Percentiles rank a stretch among this genome's conserved stretches.
These are phyloP conservation scores for Drosophila phalerata DNA, from an alignment of 2,888 invertebrate genomes.

Conservation along the genomic window DNA sequence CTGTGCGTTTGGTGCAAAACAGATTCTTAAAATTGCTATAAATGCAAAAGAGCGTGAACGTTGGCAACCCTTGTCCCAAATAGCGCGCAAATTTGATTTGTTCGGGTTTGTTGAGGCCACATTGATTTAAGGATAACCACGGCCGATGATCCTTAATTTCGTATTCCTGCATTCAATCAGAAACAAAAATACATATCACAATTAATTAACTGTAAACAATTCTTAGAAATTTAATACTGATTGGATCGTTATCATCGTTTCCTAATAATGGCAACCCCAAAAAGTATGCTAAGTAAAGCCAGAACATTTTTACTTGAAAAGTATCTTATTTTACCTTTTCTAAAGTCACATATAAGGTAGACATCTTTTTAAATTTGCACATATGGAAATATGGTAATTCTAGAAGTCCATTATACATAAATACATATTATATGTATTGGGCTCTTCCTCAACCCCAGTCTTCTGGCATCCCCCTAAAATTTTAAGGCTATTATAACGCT, in stretches of 20 bases:
- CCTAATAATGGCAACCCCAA: constrained; percentile 2
- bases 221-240: background rate
- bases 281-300: constrained; percentile 40
- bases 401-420: constrained; percentile 10
- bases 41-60: constrained; percentile 85
- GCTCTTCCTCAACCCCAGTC: background rate
- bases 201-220: background rate
- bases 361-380: background rate
- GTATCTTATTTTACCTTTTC: background rate
- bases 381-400: constrained; percentile 16
- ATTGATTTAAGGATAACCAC: constrained; percentile 84
- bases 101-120: constrained; percentile 85
- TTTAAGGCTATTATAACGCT: constrained; percentile 50
- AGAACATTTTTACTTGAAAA: background rate
- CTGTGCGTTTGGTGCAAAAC: constrained; percentile 85
- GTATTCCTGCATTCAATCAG: constrained; percentile 79
- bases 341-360: background rate
- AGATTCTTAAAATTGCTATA: constrained; percentile 86
- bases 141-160: constrained; percentile 85
- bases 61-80: constrained; percentile 85
- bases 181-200: background rate
- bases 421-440: constrained; percentile 15
- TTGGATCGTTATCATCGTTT: background rate
- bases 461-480: constrained; percentile 15
- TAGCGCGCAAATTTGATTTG: constrained; percentile 85